These are phyloP conservation scores for Troides aeacus DNA, from an alignment of 2,888 invertebrate species.

Conservation along the genomic window DNA sequence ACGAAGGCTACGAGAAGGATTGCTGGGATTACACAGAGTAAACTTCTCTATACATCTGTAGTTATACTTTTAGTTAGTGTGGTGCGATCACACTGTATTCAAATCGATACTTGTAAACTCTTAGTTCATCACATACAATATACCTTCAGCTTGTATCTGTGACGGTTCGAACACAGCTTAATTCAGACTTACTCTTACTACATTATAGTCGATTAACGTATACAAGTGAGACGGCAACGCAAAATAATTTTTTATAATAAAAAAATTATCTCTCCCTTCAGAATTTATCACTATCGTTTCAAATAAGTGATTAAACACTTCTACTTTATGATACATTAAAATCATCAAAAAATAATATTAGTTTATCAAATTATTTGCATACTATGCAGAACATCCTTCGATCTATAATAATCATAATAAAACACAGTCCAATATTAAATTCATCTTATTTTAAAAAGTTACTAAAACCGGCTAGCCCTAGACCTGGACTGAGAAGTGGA, in stretches of 20 bases:
- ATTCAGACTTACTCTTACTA: neutral
- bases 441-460: too few relatives aligned
- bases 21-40: slow-evolving; percentile 98
- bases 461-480: too few relatives aligned
- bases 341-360: too few relatives aligned
- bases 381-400: too few relatives aligned
- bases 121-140: slow-evolving; percentile 21
- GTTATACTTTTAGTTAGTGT: slow-evolving; percentile 26
- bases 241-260: neutral
- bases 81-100: slow-evolving; percentile 9
- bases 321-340: too few relatives aligned
- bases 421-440: too few relatives aligned
- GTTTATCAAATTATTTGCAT: too few relatives aligned
- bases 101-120: slow-evolving; percentile 19
- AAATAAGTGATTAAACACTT: too few relatives aligned
- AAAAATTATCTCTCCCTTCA: neutral
- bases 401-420: too few relatives aligned
- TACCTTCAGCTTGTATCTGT: slow-evolving; percentile 19
- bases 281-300: too few relatives aligned
- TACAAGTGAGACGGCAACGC: neutral
- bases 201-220: neutral
- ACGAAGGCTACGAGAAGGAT: slow-evolving; percentile 99
- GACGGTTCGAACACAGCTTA: neutral
- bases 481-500: too few relatives aligned
- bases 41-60: slow-evolving; percentile 43